Evolutionary conservation across 2,888 invertebrate genomes (phyloP).

Genomic region (Pomacea canaliculata): DNA sequence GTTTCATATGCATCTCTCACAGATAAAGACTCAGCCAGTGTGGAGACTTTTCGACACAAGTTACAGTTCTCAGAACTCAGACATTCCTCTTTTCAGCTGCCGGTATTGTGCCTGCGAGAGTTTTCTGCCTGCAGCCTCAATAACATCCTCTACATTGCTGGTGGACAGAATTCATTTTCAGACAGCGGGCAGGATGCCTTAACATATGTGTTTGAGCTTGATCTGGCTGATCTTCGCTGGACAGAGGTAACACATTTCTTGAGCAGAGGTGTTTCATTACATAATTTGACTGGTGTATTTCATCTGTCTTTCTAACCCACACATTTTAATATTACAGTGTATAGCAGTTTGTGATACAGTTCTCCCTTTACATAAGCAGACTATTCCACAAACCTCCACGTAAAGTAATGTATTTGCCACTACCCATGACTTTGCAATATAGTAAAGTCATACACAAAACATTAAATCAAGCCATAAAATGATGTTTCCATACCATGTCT

Average conservation of each 20-base stretch:
- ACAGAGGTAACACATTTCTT: slow-evolving; percentile 9
- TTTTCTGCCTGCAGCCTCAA: slow-evolving; percentile 28
- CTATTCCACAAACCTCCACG: too few relatives aligned
- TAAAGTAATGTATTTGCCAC: too few relatives aligned
- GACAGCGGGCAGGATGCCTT: slow-evolving; percentile 24
- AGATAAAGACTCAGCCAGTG: slow-evolving; percentile 4
- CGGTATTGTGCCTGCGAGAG: slow-evolving; percentile 22
- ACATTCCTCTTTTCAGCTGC: slow-evolving; percentile 24
- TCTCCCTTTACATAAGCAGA: too few relatives aligned
- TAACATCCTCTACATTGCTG: slow-evolving; percentile 26
- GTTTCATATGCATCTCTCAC: slow-evolving; percentile 18
- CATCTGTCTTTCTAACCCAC: too few relatives aligned
- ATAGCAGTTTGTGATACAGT: background rate
- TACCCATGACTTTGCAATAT: too few relatives aligned
- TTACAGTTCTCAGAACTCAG: slow-evolving; percentile 20
- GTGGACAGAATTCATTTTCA: slow-evolving; percentile 25
- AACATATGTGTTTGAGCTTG: slow-evolving; percentile 21
- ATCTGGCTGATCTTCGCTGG: slow-evolving; percentile 18
- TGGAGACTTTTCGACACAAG: slow-evolving; percentile 16
- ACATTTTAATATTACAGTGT: background rate
- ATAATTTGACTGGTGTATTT: background rate
- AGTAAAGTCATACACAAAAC: too few relatives aligned
- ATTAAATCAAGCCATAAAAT: too few relatives aligned
- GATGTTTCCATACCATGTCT: too few relatives aligned
- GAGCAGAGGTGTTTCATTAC: background rate